Conservation (phyloP, 2,888 invertebrate species). For the Leptopilina drosophilae region DNA sequence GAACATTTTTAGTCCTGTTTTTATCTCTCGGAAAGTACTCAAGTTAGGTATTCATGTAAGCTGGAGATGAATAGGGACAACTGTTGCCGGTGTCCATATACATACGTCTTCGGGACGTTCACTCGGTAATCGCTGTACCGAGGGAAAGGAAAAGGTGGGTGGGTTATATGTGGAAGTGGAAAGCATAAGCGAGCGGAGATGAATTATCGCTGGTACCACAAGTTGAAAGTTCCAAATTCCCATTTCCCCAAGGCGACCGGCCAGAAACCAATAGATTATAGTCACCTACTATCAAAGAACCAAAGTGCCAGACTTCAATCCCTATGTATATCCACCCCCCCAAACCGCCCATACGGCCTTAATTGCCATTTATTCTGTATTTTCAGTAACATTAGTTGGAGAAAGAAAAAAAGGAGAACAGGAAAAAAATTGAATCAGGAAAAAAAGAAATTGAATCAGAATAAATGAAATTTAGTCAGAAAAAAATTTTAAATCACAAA, state of each 20-base stretch:
- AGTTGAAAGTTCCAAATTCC: slow-evolving; percentile 74
- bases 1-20: slow-evolving; percentile 25
- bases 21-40: slow-evolving; percentile 31
- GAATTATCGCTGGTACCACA: slow-evolving; percentile 69
- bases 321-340: background rate
- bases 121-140: slow-evolving; percentile 23
- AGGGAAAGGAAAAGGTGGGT: slow-evolving; percentile 32
- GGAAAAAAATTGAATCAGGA: slow-evolving; percentile 12
- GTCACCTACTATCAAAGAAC: slow-evolving; percentile 52
- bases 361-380: slow-evolving; percentile 1
- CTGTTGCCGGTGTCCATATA: slow-evolving; percentile 31
- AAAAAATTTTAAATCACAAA: no score
- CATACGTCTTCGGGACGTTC: slow-evolving; percentile 34
- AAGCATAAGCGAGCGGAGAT: slow-evolving; percentile 61
- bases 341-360: background rate
- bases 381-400: background rate
- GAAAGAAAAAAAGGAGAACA: background rate
- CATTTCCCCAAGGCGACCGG: slow-evolving; percentile 73
- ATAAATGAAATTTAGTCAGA: background rate
- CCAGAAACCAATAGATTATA: slow-evolving; percentile 74
- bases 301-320: slow-evolving; percentile 25
- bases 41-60: slow-evolving; percentile 24
- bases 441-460: background rate
- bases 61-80: slow-evolving; percentile 38
- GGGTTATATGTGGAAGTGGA: slow-evolving; percentile 31